Evolutionary conservation across 2,113 vertebrate genomes (phyloP), one percentile per base, ranked within the genome.

Genomic region (Apteryx mantelli): DNA sequence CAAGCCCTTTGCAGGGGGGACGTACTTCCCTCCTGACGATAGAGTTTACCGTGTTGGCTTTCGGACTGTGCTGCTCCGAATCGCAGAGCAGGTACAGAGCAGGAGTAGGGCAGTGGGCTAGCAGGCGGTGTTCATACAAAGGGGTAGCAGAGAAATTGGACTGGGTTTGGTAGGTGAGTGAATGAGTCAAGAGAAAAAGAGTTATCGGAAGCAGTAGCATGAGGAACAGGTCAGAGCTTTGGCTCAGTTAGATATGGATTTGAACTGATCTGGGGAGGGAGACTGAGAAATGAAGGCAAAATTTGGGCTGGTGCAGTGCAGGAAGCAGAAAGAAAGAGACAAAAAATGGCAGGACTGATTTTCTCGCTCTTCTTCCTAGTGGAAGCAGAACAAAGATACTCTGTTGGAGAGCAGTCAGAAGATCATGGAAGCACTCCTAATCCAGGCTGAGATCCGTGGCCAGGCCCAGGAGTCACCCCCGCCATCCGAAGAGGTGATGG

Each of bases 11-110:
- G 98, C 98, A 28, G 99, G 99, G 14, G 99, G 99, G 7, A 99
- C 99, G 0, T 99, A 99, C 91, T 99, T 99, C 69, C 99, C 99
- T 63, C 99, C 98, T 6, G 98, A 98, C 82, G 99, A 99, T 69
- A 94, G 97, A 28, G 90, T 98, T 85, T 98, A 98, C 87, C 98
- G 97, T 8, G 95, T 99, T 16, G 99, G 99, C 36, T 98, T 99
- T 93, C 99, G 98, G 82, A 99, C 99, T 0, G 98, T 99, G 75
- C 98, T 99, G 89, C 96, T 96, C 53, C 98, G 98, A 78, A 98
- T 99, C 4, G 97, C 98, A 38, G 98, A 99, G 11, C 99, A 99
- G 99, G 99, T 99, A 69, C 0, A 9, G 28, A 17, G 68, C 64
- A 53, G 76, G 50, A n/a, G 5, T 28, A 21, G 36, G 12, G 44